Evolutionary conservation across 2,797 vertebrate genomes (phyloP), one percentile per base, ranked within the genome.

Genomic region (Pseudomugil gertrudae): DNA sequence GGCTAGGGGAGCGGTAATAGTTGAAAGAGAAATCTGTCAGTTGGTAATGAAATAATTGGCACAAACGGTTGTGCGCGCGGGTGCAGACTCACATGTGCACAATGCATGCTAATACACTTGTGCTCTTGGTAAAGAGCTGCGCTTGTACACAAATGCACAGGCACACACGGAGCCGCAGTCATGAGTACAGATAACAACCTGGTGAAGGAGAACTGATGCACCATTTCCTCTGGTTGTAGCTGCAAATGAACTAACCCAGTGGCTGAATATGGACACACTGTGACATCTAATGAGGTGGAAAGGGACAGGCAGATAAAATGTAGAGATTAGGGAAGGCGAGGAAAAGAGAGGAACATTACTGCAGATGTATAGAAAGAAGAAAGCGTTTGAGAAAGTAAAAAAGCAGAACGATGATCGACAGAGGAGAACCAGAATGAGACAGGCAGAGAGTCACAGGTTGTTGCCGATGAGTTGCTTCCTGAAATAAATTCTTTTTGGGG

Each of bases 41-140:
- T 67, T 40, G 15, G 67, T 91, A 92, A 92, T 92, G 79, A 91
- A 90, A 89, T 90, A 93, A 93, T 92, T 91, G 92, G 82, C 72
- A 87, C 78, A 78, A 86, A 78, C 62, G 53, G 83, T 86, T 85
- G 63, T 79, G 77, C 75, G 74, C 21, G 33, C 80, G 0, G 57
- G 36, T 9, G 6, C 3, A 7, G 19, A 11, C 62, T 9, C 59
- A n/a, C 56, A 8, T 32, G 15, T 0, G 4, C 23, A 24, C 43
- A 52, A 26, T 24, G 24, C 2, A 26, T 24, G 47, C 14, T 24
- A 14, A 48, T 48, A 24, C 47, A 13, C 23, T 3, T 2, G 10
- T 24, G 47, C 47, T 13, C 23, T 48, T 33, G 29, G 50, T n/a
- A 24, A 15, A 32, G n/a, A 74, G 11, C 45, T 7, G 43, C 27